Evolutionary conservation across 2,113 vertebrate species (phyloP).

Genomic region (Tiliqua scincoides): DNA sequence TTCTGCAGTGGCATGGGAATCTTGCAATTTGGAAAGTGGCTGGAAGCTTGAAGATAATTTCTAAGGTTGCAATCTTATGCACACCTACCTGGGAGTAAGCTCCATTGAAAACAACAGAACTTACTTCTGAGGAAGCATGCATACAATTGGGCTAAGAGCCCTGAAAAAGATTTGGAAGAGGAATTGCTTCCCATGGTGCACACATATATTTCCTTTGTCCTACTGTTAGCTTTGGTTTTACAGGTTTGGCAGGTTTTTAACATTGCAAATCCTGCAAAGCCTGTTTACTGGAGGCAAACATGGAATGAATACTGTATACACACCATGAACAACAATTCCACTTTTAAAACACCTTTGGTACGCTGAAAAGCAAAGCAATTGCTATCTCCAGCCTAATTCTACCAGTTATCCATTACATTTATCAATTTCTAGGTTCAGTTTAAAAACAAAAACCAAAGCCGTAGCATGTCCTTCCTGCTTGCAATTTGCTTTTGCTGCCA

Average conservation of each 20-base stretch:
- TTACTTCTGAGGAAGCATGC: no score
- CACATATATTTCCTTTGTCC: background rate
- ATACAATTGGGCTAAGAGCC: background rate
- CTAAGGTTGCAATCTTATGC: no score
- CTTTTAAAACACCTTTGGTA: background rate
- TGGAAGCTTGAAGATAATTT: background rate
- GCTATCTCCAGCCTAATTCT: background rate
- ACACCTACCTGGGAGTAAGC: background rate
- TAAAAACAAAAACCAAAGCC: background rate
- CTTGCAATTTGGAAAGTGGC: background rate
- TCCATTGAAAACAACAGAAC: no score
- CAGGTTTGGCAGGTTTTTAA: background rate
- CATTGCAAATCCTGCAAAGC: background rate
- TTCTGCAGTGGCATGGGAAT: background rate
- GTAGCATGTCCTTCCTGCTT: rapidly evolving
- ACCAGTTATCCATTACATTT: background rate
- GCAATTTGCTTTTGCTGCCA: background rate
- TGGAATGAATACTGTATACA: background rate
- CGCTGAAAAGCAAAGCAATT: no score
- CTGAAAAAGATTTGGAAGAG: background rate
- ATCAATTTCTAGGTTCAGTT: background rate
- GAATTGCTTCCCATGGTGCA: background rate
- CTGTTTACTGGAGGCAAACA: background rate
- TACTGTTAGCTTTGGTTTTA: background rate
- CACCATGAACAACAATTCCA: background rate